Conservation (phyloP, 2,888 invertebrate genomes). For the Melieria omissa region DNA sequence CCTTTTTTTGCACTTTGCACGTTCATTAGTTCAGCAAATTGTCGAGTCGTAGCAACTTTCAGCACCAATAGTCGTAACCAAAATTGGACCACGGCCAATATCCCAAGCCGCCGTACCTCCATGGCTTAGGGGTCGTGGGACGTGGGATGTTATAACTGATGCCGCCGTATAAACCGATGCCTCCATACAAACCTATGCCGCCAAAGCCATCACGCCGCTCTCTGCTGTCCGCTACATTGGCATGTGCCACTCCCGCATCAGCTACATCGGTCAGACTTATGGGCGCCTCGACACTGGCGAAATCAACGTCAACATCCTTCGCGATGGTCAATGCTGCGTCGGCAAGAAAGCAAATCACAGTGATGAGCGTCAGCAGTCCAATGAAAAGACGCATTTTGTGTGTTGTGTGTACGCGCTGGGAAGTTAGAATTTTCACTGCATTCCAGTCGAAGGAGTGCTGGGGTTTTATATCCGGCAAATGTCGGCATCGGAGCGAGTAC, state of each 20-base stretch:
- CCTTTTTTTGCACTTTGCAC: no score
- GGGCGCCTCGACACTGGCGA: neutral
- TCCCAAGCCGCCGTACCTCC: slow-evolving; percentile 39
- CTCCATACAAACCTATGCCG: slow-evolving; percentile 30
- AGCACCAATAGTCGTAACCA: slow-evolving; percentile 36
- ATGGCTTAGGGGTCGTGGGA: neutral
- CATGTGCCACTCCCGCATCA: neutral
- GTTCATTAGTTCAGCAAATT: no score
- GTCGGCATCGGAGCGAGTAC: no score
- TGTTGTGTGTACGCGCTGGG: neutral
- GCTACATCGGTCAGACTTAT: neutral
- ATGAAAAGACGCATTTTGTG: neutral
- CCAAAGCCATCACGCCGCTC: neutral
- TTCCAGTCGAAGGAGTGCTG: neutral
- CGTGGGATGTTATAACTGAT: slow-evolving; percentile 9
- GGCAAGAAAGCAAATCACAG: neutral
- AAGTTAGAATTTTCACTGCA: neutral
- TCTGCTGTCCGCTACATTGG: neutral
- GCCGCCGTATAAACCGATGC: slow-evolving; percentile 31
- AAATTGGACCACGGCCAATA: slow-evolving; percentile 39
- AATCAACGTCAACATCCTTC: neutral
- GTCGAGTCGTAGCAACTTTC: neutral
- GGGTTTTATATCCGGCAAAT: neutral
- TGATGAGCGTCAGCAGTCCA: neutral
- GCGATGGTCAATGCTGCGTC: neutral